Evolutionary conservation across 2,113 vertebrate species (phyloP).

Genomic region (Rhinolophus ferrumequinum): DNA sequence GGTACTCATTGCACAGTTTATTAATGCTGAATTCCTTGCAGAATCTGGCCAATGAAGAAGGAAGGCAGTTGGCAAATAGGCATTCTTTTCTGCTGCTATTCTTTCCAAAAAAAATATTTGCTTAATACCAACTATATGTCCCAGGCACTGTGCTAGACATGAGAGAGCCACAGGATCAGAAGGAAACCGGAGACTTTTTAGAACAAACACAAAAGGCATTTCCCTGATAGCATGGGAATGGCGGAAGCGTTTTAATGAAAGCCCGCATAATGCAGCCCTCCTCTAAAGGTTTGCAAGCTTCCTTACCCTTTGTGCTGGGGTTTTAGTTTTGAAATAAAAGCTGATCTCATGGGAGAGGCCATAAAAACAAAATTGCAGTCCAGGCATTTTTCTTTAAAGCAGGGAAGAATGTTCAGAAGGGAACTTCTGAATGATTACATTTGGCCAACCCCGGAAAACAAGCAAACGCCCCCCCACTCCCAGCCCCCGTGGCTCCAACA

Average conservation of each 20-base stretch:
- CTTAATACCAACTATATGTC: background rate
- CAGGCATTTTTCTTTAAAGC: background rate
- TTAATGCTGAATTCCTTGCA: background rate
- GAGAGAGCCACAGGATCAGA: background rate
- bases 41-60: background rate
- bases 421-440: conserved; percentile 1
- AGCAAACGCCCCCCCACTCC: background rate
- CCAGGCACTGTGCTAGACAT: background rate
- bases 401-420: conserved; percentile 34
- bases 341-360: background rate
- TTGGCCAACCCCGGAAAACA: background rate
- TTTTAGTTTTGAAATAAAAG: conserved; percentile 62
- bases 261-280: background rate
- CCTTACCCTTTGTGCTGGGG: conserved; percentile 46
- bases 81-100: background rate
- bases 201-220: background rate
- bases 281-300: conserved; percentile 4
- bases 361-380: conserved; percentile 56
- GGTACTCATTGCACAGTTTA: background rate
- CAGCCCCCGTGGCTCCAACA: background rate
- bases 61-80: background rate
- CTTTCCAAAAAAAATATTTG: background rate
- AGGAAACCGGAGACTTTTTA: background rate
- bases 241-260: background rate
- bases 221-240: background rate